Evolutionary conservation across 2,113 vertebrate genomes (phyloP).

Genomic region (Coturnix japonica): DNA sequence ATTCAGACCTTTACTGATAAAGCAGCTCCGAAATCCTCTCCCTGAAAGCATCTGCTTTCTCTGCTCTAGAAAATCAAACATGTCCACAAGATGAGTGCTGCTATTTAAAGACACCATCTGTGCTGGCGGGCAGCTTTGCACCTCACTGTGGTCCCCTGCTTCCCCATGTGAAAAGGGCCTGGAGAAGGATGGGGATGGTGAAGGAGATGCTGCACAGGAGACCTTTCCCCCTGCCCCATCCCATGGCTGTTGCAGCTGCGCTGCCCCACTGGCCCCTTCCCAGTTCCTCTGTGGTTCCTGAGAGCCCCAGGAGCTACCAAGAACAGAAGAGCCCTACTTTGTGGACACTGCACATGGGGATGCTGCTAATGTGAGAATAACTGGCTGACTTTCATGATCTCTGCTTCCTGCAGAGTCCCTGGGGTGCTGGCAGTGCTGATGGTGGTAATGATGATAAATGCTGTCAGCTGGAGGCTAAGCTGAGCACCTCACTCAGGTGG

Average conservation of each 20-base stretch:
- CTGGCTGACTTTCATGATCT: background rate
- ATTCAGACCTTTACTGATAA: constrained; percentile 37
- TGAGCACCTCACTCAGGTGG: background rate
- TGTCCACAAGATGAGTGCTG: constrained; percentile 31
- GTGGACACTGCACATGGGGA: background rate
- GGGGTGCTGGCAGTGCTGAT: background rate
- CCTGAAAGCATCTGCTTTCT: constrained; percentile 59
- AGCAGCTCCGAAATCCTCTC: constrained; percentile 29
- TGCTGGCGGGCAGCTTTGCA: background rate
- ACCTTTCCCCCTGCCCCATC: background rate
- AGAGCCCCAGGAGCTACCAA: background rate
- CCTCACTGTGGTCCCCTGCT: background rate
- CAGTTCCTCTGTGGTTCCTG: background rate
- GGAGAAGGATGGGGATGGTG: background rate
- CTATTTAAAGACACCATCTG: constrained; percentile 68
- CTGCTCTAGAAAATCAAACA: constrained; percentile 68
- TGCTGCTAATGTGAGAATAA: background rate
- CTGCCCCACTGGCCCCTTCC: background rate
- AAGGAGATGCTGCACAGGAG: background rate
- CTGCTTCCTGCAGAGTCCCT: background rate
- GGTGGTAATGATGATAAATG: background rate
- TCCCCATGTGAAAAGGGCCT: background rate
- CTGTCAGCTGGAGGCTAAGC: background rate
- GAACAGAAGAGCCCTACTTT: constrained; percentile 29
- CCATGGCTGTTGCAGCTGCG: background rate